phyloP scores from a whole-genome alignment of 2,113 vertebrate genomes.

The Cyprinus carpio region DNA sequence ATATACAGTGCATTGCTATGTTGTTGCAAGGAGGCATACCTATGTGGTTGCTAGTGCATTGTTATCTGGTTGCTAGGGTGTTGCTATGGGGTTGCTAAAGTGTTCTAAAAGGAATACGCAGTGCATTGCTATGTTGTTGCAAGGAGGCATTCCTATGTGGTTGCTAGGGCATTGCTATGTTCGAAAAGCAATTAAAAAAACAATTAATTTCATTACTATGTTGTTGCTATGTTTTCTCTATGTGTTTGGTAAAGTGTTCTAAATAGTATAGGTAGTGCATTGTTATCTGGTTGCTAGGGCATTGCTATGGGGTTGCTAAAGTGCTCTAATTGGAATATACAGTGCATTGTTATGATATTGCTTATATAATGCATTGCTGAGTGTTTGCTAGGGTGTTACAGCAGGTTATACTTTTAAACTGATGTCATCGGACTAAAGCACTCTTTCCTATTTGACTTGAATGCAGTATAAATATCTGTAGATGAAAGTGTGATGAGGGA shows the following conservation, averaged over 20 bases:
- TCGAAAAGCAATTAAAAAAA: no score
- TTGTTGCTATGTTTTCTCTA: no score
- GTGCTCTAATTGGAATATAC: no score
- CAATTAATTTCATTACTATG: no score
- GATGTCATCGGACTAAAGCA: background rate
- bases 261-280: background rate
- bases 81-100: background rate
- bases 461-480: conserved; percentile 6
- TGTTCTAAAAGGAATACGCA: background rate
- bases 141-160: no score
- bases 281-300: background rate
- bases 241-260: background rate
- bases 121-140: background rate
- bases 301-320: background rate
- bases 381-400: background rate
- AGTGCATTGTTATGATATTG: background rate
- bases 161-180: no score
- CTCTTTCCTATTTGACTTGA: background rate
- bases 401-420: background rate
- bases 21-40: background rate
- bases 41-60: background rate
- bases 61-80: fast-evolving
- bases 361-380: background rate
- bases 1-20: background rate
- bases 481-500: conserved; percentile 27